These are phyloP conservation scores for Ophonus ardosiacus DNA, from an alignment of 2,888 invertebrate species.

Conservation along the genomic window DNA sequence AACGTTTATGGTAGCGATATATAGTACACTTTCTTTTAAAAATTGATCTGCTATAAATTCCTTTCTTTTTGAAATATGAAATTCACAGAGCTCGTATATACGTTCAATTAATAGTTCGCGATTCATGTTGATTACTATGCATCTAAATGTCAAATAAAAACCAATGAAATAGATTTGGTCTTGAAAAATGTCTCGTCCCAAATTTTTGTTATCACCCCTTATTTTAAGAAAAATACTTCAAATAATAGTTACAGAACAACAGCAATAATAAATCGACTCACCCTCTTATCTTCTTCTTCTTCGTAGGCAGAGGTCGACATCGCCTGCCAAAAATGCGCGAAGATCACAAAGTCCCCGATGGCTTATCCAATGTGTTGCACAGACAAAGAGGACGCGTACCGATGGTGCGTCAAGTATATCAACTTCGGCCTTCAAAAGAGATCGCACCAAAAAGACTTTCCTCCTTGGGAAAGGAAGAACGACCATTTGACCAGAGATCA, in stretches of 20 bases:
- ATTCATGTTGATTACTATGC: no score
- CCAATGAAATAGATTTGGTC: no score
- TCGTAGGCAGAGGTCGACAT: slow-evolving; percentile 72
- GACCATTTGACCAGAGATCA: background rate
- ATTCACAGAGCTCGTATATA: no score
- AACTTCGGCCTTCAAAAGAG: slow-evolving; percentile 76
- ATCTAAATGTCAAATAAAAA: no score
- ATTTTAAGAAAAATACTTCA: no score
- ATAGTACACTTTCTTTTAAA: no score
- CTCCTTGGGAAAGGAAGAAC: slow-evolving; percentile 15
- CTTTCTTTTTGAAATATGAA: no score
- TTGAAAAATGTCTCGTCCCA: no score
- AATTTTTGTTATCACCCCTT: no score
- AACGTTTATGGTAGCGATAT: no score
- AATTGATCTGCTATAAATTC: no score
- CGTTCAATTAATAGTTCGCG: no score
- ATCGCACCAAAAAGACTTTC: background rate
- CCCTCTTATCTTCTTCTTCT: background rate
- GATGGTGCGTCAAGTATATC: slow-evolving; percentile 80
- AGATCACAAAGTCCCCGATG: slow-evolving; percentile 78
- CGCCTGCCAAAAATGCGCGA: slow-evolving; percentile 81
- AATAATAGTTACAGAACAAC: background rate
- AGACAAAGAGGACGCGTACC: slow-evolving; percentile 78
- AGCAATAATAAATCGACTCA: background rate
- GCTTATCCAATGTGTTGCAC: slow-evolving; percentile 81